Conservation (phyloP, 2,888 invertebrate genomes). For the Orchestes rusci region DNA sequence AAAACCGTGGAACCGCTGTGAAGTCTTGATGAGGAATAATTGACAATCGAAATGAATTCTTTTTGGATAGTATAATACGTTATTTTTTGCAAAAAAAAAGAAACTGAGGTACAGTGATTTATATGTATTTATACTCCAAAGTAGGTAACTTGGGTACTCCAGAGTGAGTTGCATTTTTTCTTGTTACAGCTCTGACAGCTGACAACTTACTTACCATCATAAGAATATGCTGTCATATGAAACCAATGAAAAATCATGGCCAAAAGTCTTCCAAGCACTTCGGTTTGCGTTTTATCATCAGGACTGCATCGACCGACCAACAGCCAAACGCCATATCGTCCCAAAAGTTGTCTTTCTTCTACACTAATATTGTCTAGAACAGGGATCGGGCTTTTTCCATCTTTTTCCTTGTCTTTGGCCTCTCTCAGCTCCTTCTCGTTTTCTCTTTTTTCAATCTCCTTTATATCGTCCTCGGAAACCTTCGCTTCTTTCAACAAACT, state of each 20-base stretch:
- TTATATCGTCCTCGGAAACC: constrained; percentile 62
- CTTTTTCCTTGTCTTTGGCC: constrained; percentile 29
- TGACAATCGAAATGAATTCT: too few species aligned
- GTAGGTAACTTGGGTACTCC: too few species aligned
- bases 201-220: constrained; percentile 73
- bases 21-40: too few species aligned
- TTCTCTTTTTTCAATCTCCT: constrained; percentile 42
- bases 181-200: too few species aligned
- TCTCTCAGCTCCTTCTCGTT: constrained; percentile 30
- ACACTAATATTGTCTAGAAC: constrained; percentile 64
- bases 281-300: constrained; percentile 66
- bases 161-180: too few species aligned
- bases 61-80: too few species aligned
- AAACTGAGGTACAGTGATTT: too few species aligned
- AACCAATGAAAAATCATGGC: constrained; percentile 99
- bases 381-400: constrained; percentile 42
- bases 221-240: constrained; percentile 93
- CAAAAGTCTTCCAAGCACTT: constrained; percentile 81
- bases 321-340: constrained; percentile 95
- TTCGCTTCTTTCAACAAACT: constrained; percentile 90
- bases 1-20: too few species aligned
- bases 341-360: constrained; percentile 84
- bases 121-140: too few species aligned
- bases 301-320: constrained; percentile 89
- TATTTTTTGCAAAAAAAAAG: too few species aligned